Conservation (phyloP, 2,888 invertebrate species). For the Myathropa florea region DNA sequence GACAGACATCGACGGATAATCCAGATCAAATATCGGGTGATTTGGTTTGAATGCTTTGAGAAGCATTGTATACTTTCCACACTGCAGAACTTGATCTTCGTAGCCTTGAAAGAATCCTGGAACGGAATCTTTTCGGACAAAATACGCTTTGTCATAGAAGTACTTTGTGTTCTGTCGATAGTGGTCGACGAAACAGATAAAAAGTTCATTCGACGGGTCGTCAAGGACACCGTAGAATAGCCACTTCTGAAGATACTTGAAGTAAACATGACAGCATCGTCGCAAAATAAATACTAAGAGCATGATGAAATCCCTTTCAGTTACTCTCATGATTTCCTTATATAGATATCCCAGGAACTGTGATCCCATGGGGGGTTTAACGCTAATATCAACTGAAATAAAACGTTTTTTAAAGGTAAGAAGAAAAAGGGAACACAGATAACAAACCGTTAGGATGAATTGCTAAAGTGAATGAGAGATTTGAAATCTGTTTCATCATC, state of each 20-base stretch:
- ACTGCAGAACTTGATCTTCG: constrained; percentile 85
- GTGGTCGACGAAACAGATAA: constrained; percentile 82
- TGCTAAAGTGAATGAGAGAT: constrained; percentile 76
- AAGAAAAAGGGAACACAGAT: background rate
- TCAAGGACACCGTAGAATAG: constrained; percentile 91
- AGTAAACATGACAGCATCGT: constrained; percentile 78
- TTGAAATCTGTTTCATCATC: constrained; percentile 76
- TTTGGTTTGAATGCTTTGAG: constrained; percentile 86
- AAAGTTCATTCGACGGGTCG: constrained; percentile 91
- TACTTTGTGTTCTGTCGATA: constrained; percentile 78
- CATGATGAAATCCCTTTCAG: constrained; percentile 76
- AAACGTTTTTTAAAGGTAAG: background rate
- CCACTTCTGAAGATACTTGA: constrained; percentile 87
- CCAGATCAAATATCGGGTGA: constrained; percentile 77
- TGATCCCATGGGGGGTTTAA: constrained; percentile 75
- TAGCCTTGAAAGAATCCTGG: constrained; percentile 86
- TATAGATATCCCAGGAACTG: constrained; percentile 78
- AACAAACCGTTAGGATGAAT: constrained; percentile 75
- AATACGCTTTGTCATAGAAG: constrained; percentile 79
- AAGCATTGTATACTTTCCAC: constrained; percentile 88
- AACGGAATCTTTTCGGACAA: constrained; percentile 79
- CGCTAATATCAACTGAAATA: constrained; percentile 73
- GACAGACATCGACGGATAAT: constrained; percentile 77
- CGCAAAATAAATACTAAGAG: constrained; percentile 77
- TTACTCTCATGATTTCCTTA: constrained; percentile 76